A percentile compares a stretch with the other conserved stretches of the same genome.
Evolutionary conservation across 2,888 invertebrate genomes (phyloP).

Genomic region (Chymomyza fuscimana): DNA sequence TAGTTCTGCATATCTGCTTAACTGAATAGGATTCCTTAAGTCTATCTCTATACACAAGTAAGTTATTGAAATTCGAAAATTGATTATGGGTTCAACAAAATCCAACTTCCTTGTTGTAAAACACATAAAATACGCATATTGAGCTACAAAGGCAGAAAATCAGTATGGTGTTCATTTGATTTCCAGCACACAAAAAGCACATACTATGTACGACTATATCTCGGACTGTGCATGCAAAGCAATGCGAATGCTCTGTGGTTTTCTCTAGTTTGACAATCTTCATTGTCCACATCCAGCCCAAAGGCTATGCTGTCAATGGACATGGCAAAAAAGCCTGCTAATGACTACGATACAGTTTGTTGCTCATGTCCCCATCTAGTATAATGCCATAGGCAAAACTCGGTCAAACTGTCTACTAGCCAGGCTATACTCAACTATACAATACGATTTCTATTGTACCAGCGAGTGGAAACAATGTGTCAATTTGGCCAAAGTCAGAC

Average conservation of each 20-base stretch:
- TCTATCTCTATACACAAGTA: not conserved
- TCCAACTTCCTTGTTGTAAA: not conserved
- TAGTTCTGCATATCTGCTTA: too few species aligned
- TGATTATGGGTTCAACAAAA: not conserved
- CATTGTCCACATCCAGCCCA: not conserved
- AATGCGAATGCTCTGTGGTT: not conserved
- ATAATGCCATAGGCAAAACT: constrained; percentile 58
- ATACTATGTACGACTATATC: too few species aligned
- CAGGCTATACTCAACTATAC: not conserved
- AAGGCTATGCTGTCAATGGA: not conserved
- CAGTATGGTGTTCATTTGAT: not conserved
- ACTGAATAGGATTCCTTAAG: too few species aligned
- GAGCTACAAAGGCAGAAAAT: not conserved
- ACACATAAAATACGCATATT: not conserved
- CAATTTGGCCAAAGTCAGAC: constrained; percentile 1
- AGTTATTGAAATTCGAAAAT: not conserved
- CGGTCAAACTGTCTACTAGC: constrained; percentile 48
- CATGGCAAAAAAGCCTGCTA: constrained; percentile 5
- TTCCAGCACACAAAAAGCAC: not conserved
- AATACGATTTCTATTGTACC: not conserved
- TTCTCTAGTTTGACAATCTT: not conserved
- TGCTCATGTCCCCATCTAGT: not conserved
- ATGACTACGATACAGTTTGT: constrained; percentile 5
- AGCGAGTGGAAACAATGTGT: not conserved
- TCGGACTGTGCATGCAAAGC: not conserved